Base-by-base conservation (phyloP, 2,797 vertebrate genomes). In the Platyrinchus mystaceus region DNA sequence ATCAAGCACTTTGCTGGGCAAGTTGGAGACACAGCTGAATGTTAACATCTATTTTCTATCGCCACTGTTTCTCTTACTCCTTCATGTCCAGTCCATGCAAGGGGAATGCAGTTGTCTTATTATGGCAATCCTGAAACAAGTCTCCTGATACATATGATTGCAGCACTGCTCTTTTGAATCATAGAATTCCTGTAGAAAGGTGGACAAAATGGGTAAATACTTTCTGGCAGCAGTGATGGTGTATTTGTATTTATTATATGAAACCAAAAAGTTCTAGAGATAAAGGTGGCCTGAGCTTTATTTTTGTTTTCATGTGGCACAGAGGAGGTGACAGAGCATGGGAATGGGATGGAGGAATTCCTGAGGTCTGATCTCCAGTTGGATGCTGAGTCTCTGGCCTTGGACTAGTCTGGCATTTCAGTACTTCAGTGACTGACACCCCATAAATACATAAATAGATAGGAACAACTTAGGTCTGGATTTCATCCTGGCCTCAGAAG, bases 391-490 rank as follows among this genome's bases (percentile, higher is more conserved):
- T 84, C 85, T 94, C 52, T 75, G 77, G 91, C 95, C 95, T 84
- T 68, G 1, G 89, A 87, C 87, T 90, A 90, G 91, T 94, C 93
- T 94, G 91, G 74, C 60, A 67, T 94, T 92, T 90, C 85, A 56
- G 37, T 94, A 78, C 87, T 87, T 80, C 76, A 73, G 89, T 0
- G 2, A 84, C 79, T 93, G 94, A 93, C 82, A 92, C 84, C 84
- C 75, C 93, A 96, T 94, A 96, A 96, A 96, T 95, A 96, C 52
- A 95, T 88, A 90, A 96, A 94, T 67, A 93, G 89, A 95, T 91
- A 96, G 82, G 87, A 93, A 39, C 71, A 79, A 79, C 56, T 90
- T 89, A 81, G 77, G 79, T 95, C 93, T 96, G 95, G 87, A 89
- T 93, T 96, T 85, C 77, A 71, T 94, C 89, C 76, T 89, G 66